Evolutionary conservation across 2,113 vertebrate genomes (phyloP), one percentile per base, ranked within the genome.

Genomic region (Xerus inauris): DNA sequence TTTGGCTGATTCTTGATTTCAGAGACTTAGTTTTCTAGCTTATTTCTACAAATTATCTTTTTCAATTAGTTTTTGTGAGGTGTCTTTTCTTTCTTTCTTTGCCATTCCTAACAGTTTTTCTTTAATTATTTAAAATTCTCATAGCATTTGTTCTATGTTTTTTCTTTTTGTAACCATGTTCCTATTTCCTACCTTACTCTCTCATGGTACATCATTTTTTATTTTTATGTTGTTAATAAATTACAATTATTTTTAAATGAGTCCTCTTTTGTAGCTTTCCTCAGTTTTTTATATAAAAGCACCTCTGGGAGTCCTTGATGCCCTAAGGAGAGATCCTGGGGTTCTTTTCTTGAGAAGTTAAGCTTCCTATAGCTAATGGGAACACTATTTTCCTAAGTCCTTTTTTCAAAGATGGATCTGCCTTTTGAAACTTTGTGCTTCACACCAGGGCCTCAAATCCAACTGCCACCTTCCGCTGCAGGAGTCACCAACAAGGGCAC

Each of bases 401-500:
- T 75, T 42, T 73, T 35, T 73, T 89, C 22, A 87, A 54, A 75
- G 32, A 49, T 90, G 30, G 12, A 57, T 62, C 40, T 90, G 47
- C 17, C 26, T 32, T 71, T 96, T n/a, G 69, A 79, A 95, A 69
- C 3, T 28, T 19, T 32, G 12, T 93, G 54, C 28, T 91, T 95
- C 47, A 51, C 22, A 42, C 20, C 17, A 89, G 73, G 22, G 38
- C 2, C n/a, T 86, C 35, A 24, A 6, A 62, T 80, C 24, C 26
- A 75, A 40, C 9, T 82, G 45, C 17, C 8, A 3, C 12, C 24
- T 45, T 76, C 30, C 9, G 8, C 0, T 6, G 1, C 0, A 3
- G 4, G 47, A 42, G 7, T 32, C 8, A 12, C 13, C 12, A 32
- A 24, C 0, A 2, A 10, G 3, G 28, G 45, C 1, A 0, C 6